phyloP scores from a whole-genome alignment of 2,888 invertebrate genomes.

The Tholera decimalis region DNA sequence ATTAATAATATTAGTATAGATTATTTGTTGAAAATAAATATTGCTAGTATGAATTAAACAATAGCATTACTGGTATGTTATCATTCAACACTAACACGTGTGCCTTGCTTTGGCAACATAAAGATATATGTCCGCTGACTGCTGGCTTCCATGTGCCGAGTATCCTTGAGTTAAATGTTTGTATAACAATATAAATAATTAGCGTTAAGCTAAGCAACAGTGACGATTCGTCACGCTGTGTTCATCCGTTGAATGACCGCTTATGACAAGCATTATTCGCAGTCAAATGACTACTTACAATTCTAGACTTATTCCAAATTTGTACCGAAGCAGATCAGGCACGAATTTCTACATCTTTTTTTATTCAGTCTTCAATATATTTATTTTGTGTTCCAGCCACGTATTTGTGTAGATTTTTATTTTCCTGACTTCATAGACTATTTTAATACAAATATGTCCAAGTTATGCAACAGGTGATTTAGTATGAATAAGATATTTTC shows the following conservation, averaged over 20 bases:
- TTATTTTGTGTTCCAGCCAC: too few species aligned
- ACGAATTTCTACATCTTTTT: slow-evolving; percentile 16
- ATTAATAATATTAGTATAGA: too few species aligned
- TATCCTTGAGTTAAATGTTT: slow-evolving; percentile 60
- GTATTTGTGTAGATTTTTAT: slow-evolving; percentile 2
- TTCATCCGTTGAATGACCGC: slow-evolving; percentile 34
- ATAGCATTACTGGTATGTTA: slow-evolving; percentile 63
- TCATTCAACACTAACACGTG: slow-evolving; percentile 61
- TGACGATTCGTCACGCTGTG: slow-evolving; percentile 49
- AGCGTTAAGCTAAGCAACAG: slow-evolving; percentile 46
- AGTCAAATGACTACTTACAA: slow-evolving; percentile 38
- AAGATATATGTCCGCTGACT: slow-evolving; percentile 36
- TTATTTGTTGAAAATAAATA: too few species aligned
- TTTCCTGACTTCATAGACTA: neutral
- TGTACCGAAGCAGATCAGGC: slow-evolving; percentile 1
- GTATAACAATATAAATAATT: slow-evolving; percentile 58
- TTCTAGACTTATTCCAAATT: slow-evolving; percentile 46
- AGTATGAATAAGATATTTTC: slow-evolving; percentile 39
- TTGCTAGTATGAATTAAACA: slow-evolving; percentile 51
- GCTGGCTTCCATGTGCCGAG: slow-evolving; percentile 17
- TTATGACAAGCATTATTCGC: slow-evolving; percentile 43
- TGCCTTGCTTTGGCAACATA: slow-evolving; percentile 34
- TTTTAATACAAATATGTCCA: neutral
- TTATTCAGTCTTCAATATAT: too few species aligned
- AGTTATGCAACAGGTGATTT: slow-evolving; percentile 42